These are phyloP conservation scores for Triops longicaudatus DNA, from an alignment of 1,140 invertebrate genomes.

Conservation along the genomic window DNA sequence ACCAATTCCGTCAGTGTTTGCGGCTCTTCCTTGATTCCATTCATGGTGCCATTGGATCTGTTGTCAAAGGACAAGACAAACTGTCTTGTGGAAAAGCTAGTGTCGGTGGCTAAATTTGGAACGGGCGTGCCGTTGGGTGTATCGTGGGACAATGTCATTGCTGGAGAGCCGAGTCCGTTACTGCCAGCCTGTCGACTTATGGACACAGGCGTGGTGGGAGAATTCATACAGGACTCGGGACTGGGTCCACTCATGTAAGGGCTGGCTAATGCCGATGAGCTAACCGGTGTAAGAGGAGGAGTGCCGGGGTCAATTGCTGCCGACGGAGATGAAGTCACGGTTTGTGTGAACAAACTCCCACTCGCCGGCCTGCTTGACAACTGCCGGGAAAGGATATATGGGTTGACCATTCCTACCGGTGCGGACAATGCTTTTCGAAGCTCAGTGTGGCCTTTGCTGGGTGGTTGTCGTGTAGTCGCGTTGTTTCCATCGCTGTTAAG, in stretches of 20 bases:
- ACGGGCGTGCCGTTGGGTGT: background rate
- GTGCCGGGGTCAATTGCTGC: conserved; percentile 10
- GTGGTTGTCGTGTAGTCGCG: background rate
- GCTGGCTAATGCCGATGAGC: conserved; percentile 21
- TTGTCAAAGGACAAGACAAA: background rate
- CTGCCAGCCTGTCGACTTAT: background rate
- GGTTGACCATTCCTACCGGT: conserved; percentile 9
- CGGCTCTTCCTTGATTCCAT: background rate
- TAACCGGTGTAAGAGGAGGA: conserved; percentile 21
- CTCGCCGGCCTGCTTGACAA: background rate
- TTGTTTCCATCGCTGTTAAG: background rate
- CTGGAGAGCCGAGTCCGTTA: background rate
- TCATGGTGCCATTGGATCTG: background rate
- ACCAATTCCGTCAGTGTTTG: background rate
- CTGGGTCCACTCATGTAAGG: conserved; percentile 13
- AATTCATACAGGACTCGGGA: conserved; percentile 4
- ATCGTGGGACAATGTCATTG: background rate
- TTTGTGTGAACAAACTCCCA: background rate
- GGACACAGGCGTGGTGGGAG: conserved; percentile 6
- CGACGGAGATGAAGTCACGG: background rate
- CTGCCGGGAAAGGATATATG: background rate
- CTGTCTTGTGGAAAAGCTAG: background rate
- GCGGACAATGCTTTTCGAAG: conserved; percentile 24
- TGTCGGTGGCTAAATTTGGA: background rate
- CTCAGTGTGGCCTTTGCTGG: conserved; percentile 22